These are phyloP conservation scores for Philhelius pedissequus DNA, from an alignment of 2,888 invertebrate species.

Conservation along the genomic window DNA sequence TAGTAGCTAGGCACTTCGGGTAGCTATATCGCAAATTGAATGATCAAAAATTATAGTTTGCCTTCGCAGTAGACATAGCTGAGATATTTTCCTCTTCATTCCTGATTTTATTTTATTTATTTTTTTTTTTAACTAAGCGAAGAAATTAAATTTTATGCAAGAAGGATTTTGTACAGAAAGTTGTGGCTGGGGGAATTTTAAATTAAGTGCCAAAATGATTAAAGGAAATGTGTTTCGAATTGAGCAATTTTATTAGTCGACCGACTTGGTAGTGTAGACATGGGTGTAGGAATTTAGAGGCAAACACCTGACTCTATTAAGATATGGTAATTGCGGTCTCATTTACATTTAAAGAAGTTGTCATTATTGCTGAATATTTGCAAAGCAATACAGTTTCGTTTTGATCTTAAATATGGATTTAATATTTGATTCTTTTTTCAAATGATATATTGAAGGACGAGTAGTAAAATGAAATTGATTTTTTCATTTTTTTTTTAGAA, in stretches of 20 bases:
- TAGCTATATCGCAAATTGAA: conserved; percentile 62
- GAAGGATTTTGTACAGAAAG: neutral
- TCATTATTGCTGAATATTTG: neutral
- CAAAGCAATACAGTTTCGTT: neutral
- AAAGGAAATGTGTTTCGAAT: conserved; percentile 55
- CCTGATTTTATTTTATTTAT: too few species aligned
- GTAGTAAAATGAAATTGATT: too few species aligned
- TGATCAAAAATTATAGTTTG: conserved; percentile 55
- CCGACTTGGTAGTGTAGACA: neutral
- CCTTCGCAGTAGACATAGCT: conserved; percentile 18
- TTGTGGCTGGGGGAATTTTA: conserved; percentile 3
- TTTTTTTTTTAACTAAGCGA: neutral
- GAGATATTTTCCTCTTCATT: neutral
- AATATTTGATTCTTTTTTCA: neutral
- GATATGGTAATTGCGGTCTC: conserved; percentile 26
- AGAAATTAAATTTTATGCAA: conserved; percentile 22
- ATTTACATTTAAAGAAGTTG: conserved; percentile 16
- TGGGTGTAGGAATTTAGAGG: neutral
- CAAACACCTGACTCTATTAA: conserved; percentile 21
- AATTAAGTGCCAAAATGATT: conserved; percentile 60
- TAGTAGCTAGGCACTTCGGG: conserved; percentile 3
- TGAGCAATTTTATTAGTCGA: conserved; percentile 37
- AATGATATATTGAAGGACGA: too few species aligned
- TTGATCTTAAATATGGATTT: neutral
- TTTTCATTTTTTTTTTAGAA: too few species aligned